A percentile compares a stretch with the other conserved stretches of the same genome.
phyloP scores from a whole-genome alignment of 2,113 vertebrate genomes.

The Toxostoma redivivum region DNA sequence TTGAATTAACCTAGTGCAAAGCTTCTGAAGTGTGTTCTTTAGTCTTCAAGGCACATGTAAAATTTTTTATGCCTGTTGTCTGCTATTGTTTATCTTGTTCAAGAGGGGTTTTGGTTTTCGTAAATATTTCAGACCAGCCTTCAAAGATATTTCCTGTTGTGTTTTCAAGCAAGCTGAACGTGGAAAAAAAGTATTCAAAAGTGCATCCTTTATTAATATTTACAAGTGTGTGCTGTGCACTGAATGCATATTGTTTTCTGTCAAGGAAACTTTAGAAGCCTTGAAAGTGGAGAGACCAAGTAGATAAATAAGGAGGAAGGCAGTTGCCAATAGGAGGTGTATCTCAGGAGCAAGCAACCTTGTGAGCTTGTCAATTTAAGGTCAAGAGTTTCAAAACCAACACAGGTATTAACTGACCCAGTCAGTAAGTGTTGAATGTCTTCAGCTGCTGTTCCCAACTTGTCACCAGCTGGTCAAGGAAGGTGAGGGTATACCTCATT shows the following conservation, averaged over 20 bases:
- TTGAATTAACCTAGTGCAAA: background rate
- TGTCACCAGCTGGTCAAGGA: background rate
- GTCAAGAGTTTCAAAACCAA: background rate
- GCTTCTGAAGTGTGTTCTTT: background rate
- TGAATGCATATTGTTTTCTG: background rate
- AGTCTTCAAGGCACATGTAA: background rate
- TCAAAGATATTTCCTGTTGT: background rate
- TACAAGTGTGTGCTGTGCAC: background rate
- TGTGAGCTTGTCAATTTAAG: background rate
- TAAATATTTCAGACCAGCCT: background rate
- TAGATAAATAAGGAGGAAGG: background rate
- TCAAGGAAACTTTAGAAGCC: background rate
- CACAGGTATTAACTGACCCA: background rate
- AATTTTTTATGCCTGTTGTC: background rate
- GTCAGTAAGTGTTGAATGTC: background rate
- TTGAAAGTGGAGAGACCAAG: background rate
- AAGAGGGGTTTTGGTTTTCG: background rate
- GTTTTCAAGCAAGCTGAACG: background rate
- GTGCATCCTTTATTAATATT: background rate
- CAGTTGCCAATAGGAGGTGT: background rate
- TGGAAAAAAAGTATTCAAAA: background rate
- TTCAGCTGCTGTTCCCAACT: background rate
- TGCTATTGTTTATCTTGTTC: background rate
- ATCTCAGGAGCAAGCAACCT: background rate
- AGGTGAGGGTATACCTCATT: background rate